Base-by-base conservation (phyloP, 2,797 vertebrate species). In the Eidolon dupreanum region DNA sequence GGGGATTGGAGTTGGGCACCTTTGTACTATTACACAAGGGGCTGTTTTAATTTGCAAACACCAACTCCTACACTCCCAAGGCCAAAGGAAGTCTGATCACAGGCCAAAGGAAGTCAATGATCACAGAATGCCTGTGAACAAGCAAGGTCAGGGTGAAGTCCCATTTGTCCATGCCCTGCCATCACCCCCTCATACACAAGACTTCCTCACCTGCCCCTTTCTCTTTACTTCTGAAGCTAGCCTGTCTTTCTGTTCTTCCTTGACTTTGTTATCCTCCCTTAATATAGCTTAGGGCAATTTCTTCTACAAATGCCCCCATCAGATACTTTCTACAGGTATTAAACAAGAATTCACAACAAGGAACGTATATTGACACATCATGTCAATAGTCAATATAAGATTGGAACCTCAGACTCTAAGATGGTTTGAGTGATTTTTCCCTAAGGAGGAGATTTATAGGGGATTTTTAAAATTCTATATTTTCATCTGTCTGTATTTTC, bases 1-100 rank as follows among this genome's bases (percentile, higher is more conserved):
- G 3, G 3, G 4, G 6, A 3, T 15, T 53, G 51, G 33, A 82
- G 6, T 3, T 81, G 77, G 41, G 38, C 22, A 88, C 59, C 31
- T 93, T 84, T 93, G 88, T 94, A 41, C 83, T 91, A 6, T 78
- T 91, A 49, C 10, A 71, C 61, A 71, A 89, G 51, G 36, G 24
- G 59, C 55, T 73, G 43, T 91, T 68, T 85, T 43, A 61, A 77
- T 74, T 77, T 66, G 28, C 38, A 92, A 73, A 90, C 26, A 75
- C 31, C 16, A 4, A 16, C 2, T 73, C 6, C 16, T 16, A 2
- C 7, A 24, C 17, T 73, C 15, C 28, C n/a, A 70, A 38, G 49
- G 57, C 31, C 77, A 51, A 26, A 68, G 55, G 8, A 68, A 82
- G 59, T 38, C 16, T 3, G n/a, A 4, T 26, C 49, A 51, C 11